A percentile compares a stretch with the other conserved stretches of the same genome.
phyloP scores from a whole-genome alignment of 2,797 vertebrate genomes.

The Eulemur rubriventer region DNA sequence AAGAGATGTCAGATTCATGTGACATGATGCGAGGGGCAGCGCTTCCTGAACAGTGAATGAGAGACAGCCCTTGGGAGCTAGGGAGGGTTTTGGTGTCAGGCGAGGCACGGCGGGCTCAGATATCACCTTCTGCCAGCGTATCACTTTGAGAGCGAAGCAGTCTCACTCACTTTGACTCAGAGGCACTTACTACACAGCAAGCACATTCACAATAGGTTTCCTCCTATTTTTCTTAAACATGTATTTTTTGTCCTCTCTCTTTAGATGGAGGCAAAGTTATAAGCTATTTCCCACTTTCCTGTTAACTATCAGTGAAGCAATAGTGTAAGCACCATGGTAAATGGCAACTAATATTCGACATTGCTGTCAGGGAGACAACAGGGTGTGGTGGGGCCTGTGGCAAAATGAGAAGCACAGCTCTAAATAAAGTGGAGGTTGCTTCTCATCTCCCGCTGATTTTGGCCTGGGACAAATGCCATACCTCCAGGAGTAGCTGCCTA shows the following conservation, averaged over 20 bases:
- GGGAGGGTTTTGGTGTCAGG: background rate
- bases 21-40: fast-evolving
- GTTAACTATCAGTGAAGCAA: background rate
- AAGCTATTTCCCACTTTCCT: background rate
- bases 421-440: fast-evolving
- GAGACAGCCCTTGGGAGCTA: background rate
- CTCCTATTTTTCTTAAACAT: background rate
- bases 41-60: background rate
- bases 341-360: fast-evolving
- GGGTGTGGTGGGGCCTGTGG: background rate
- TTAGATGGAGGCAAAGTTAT: background rate
- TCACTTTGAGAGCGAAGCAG: fast-evolving
- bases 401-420: background rate
- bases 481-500: background rate
- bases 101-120: background rate
- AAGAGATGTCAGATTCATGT: fast-evolving
- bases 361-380: background rate
- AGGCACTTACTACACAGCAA: fast-evolving
- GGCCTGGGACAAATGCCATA: fast-evolving
- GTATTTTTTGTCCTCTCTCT: background rate
- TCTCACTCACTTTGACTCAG: background rate
- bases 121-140: background rate
- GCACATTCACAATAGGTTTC: background rate
- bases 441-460: no score
- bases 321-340: background rate